phyloP scores from a whole-genome alignment of 2,113 vertebrate genomes.

The Cyprinus carpio region DNA sequence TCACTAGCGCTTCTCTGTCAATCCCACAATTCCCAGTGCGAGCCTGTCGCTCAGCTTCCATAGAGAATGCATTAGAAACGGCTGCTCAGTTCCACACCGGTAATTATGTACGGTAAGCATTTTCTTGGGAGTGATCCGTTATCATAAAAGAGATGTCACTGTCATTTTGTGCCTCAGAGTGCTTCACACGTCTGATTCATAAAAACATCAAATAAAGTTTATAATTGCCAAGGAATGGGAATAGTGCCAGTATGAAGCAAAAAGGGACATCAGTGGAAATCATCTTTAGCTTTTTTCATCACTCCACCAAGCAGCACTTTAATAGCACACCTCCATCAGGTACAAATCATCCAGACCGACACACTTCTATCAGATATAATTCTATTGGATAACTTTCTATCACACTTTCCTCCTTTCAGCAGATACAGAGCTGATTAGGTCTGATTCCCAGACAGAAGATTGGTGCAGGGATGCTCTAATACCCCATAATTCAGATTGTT shows the following conservation, averaged over 20 bases:
- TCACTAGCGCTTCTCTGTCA: neutral
- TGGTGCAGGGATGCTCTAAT: neutral
- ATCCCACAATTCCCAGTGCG: neutral
- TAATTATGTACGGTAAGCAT: neutral
- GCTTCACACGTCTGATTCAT: neutral
- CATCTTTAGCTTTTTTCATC: neutral
- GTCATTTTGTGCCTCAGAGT: neutral
- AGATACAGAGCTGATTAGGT: slow-evolving; percentile 15
- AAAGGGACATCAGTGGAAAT: neutral
- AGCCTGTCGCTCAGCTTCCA: neutral
- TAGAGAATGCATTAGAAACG: neutral
- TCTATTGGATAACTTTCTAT: neutral
- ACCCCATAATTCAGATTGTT: slow-evolving; percentile 1
- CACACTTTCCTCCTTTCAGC: neutral
- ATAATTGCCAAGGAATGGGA: neutral
- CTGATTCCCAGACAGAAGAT: neutral
- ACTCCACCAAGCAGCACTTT: neutral
- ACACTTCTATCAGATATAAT: slow-evolving; percentile 18
- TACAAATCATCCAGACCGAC: neutral
- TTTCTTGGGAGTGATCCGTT: neutral
- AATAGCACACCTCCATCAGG: slow-evolving; percentile 17
- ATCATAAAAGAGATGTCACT: neutral
- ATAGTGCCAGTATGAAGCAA: neutral
- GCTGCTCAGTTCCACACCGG: neutral
- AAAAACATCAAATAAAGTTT: neutral